Base-by-base conservation (phyloP, 2,797 vertebrate species). In the Brachymystax lenok region DNA sequence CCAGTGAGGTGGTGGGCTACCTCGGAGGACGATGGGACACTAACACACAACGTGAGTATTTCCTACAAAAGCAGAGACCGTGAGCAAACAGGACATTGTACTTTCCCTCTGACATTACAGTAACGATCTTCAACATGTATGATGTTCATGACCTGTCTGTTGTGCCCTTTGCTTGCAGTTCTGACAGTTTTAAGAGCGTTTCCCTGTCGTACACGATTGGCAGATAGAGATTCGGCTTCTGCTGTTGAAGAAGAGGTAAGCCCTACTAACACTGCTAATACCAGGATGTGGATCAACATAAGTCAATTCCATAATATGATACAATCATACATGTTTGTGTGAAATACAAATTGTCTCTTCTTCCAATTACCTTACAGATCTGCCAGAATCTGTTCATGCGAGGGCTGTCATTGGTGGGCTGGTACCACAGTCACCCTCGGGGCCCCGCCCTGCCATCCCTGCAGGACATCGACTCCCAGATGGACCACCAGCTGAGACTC, bases 341-440 rank as follows among this genome's bases (percentile, higher is more conserved):
- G 5, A 12, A 56, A 6, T 54, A 35, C 35, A 46, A 46, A 46
- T 21, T 3, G 13, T 61, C 33, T 54, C 17, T 16, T 72, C 19
- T 16, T 33, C 24, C 24, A 30, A 27, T 56, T 73, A 19, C 0
- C 30, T 76, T 70, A 3, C 86, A 99, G 98, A 98, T 99, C 85
- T 97, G 96, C 88, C 98, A 99, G 93, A 98, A 96, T 91, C 93
- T 99, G 82, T 97, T 98, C 82, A 95, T 99, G 92, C 95, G 97
- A 0, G 97, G 97, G 12, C 91, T 99, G 76, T 98, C 96, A 1
- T 88, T 99, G 92, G 98, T 99, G 83, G 98, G 97, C 28, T 99
- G 98, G 98, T 99, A 99, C 93, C 98, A 99, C 93, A 99, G 97
- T 90, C 98, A 98, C 90, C 97, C 98, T 0, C 94, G 96, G 33